Evolutionary conservation across 2,113 vertebrate genomes (phyloP), one percentile per base, ranked within the genome.

Genomic region (Odocoileus hemionus): DNA sequence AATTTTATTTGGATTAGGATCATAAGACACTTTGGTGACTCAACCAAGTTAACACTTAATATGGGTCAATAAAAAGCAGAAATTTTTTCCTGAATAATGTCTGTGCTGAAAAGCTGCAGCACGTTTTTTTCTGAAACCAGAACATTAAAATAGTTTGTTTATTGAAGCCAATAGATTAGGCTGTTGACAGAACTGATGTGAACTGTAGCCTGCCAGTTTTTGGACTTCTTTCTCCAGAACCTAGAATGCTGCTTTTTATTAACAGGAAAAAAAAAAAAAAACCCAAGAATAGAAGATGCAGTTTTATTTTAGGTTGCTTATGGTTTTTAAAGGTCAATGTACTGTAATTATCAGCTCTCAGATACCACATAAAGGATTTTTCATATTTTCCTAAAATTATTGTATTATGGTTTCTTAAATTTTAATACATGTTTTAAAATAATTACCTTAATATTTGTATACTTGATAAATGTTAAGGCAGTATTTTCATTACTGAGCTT

Each of bases 1-100:
- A 91, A 97, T 97, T 97, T 97, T 97, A 97, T 97, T 97, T 97
- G 97, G 91, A 95, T 95, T 86, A 96, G 91, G 96, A 97, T 98
- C 95, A 97, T 94, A 97, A 96, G 96, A 97, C 36, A 61, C 86
- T 94, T 96, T 94, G 91, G 95, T 93, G 93, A 97, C 83, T 97
- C 87, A 97, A 64, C 94, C 89, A 78, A 97, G 86, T 97, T 97
- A 95, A 97, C 92, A 93, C 95, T 96, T 94, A 97, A 97, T 95
- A 93, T 93, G 94, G 89, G 96, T 95, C 93, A 98, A 76, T 98
- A 95, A 97, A 98, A 97, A 97, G 89, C 83, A 95, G 70, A 80
- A 82, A 13, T 57, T 78, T 95, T 97, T 95, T 96, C 30, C 25
- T 95, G 54, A 96, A 21, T 78, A 97, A 97, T 93, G 95, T 97